Evolutionary conservation across 2,888 invertebrate species (phyloP).

Genomic region (Plebejus argus): DNA sequence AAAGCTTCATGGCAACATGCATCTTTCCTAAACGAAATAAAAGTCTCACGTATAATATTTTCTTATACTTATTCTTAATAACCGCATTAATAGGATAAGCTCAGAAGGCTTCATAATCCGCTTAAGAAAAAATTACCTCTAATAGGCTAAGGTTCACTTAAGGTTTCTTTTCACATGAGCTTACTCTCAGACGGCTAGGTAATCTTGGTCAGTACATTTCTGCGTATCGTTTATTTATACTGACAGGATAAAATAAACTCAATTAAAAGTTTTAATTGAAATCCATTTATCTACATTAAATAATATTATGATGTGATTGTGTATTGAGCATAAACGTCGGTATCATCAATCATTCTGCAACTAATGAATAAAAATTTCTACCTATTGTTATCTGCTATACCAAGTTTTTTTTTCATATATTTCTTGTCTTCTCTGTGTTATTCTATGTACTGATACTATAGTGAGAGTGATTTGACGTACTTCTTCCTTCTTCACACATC

Average conservation of each 20-base stretch:
- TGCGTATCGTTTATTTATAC: slow-evolving; percentile 31
- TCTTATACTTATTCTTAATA: slow-evolving; percentile 35
- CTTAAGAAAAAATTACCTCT: slow-evolving; percentile 39
- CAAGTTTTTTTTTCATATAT: not conserved
- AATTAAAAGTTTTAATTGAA: slow-evolving; percentile 19
- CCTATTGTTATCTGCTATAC: not conserved
- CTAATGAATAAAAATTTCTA: not conserved
- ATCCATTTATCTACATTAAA: slow-evolving; percentile 17
- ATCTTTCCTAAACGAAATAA: not conserved
- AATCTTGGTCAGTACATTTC: slow-evolving; percentile 5
- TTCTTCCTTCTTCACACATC: not conserved
- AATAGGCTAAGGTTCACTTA: slow-evolving; percentile 34
- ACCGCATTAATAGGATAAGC: slow-evolving; percentile 50
- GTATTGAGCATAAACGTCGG: slow-evolving; percentile 12
- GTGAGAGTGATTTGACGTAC: not conserved
- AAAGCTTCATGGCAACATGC: not conserved
- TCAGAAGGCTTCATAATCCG: slow-evolving; percentile 58
- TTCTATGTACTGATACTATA: not conserved
- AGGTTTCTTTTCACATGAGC: slow-evolving; percentile 27
- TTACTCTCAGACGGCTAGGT: slow-evolving; percentile 3
- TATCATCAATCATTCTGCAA: slow-evolving; percentile 9
- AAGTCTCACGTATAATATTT: slow-evolving; percentile 2
- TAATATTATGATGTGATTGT: slow-evolving; percentile 12
- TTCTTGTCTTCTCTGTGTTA: not conserved
- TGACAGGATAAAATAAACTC: not conserved